A percentile compares a stretch with the other conserved stretches of the same genome.
phyloP scores from a whole-genome alignment of 2,113 vertebrate species.

The Merops nubicus region DNA sequence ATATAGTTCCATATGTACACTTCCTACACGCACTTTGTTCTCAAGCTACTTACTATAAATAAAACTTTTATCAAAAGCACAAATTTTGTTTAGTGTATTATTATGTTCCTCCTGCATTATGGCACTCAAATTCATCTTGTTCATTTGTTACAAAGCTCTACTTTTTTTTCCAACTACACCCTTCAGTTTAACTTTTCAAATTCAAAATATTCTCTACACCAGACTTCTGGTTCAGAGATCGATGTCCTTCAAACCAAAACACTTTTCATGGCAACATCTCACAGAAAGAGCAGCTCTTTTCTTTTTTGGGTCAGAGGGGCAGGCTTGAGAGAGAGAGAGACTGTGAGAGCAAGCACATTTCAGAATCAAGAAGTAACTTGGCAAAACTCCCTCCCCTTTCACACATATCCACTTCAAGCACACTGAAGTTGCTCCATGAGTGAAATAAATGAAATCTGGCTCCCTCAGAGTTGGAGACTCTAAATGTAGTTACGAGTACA shows the following conservation, averaged over 20 bases:
- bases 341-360: background rate
- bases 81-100: background rate
- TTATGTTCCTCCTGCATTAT: background rate
- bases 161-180: background rate
- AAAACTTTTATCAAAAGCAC: background rate
- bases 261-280: background rate
- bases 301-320: background rate
- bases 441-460: background rate
- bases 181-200: background rate
- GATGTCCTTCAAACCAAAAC: background rate
- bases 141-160: background rate
- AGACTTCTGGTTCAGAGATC: background rate
- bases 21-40: background rate
- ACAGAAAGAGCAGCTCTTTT: background rate
- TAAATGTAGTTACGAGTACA: background rate
- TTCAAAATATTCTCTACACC: background rate
- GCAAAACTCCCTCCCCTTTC: slow-evolving; percentile 1
- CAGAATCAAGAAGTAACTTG: slow-evolving; percentile 1
- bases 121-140: background rate
- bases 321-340: background rate
- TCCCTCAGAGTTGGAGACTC: background rate
- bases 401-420: slow-evolving; percentile 11
- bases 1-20: background rate
- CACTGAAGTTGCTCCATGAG: background rate
- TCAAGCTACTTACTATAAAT: background rate